Evolutionary conservation across 2,888 invertebrate genomes (phyloP).

Genomic region (Cataglyphis albicans): DNA sequence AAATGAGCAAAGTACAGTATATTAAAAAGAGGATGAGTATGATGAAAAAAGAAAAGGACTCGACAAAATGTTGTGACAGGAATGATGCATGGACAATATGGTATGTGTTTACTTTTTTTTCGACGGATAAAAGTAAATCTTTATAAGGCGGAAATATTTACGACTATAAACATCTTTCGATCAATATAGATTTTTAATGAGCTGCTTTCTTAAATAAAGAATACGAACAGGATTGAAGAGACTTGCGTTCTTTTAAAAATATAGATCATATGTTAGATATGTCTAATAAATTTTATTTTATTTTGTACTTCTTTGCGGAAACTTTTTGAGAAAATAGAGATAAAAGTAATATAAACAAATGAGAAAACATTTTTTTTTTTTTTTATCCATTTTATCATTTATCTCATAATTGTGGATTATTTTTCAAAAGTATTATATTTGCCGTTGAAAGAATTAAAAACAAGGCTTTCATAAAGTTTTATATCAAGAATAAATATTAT

Average conservation of each 20-base stretch:
- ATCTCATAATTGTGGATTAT: neutral
- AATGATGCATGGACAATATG: neutral
- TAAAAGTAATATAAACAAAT: neutral
- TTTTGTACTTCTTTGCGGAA: neutral
- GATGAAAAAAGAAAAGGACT: neutral
- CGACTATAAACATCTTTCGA: neutral
- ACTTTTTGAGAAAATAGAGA: neutral
- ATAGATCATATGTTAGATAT: neutral
- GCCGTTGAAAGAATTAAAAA: too few relatives aligned
- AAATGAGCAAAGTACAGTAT: conserved; percentile 13
- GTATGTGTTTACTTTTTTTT: neutral
- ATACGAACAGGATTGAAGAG: neutral
- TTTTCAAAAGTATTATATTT: too few relatives aligned
- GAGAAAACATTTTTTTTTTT: too few relatives aligned
- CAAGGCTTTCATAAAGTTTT: too few relatives aligned
- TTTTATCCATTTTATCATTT: neutral
- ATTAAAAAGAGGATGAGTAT: conserved; percentile 29
- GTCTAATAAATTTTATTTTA: neutral
- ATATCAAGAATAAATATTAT: neutral
- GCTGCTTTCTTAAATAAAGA: neutral
- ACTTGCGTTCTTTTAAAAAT: neutral
- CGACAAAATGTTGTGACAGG: neutral
- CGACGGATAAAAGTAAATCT: neutral
- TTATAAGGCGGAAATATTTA: neutral
- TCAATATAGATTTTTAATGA: neutral